Evolutionary conservation across 2,888 invertebrate genomes (phyloP).

Genomic region (Drymonia ruficornis): DNA sequence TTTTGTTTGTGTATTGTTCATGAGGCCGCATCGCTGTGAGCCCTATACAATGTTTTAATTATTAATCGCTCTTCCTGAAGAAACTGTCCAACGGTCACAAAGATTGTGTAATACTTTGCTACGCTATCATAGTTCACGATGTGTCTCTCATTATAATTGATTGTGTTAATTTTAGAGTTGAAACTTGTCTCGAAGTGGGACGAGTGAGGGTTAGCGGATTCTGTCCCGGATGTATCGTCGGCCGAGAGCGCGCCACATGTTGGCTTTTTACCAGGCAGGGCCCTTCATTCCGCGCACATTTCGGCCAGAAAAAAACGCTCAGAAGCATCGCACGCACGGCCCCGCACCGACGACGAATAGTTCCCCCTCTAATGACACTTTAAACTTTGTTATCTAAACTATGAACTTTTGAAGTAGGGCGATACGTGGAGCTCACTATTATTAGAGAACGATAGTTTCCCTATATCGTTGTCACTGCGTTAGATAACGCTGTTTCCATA

Average conservation of each 20-base stretch:
- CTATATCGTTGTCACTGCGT: slow-evolving; percentile 9
- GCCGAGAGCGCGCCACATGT: slow-evolving; percentile 55
- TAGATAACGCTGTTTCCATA: slow-evolving; percentile 15
- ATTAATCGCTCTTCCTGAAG: slow-evolving; percentile 13
- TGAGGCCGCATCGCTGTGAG: slow-evolving; percentile 28
- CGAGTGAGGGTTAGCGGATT: slow-evolving; percentile 39
- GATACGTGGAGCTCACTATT: slow-evolving; percentile 23
- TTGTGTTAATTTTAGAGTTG: slow-evolving; percentile 28
- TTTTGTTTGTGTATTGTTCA: slow-evolving; percentile 44
- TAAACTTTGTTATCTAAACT: slow-evolving; percentile 42
- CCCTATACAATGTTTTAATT: slow-evolving; percentile 28
- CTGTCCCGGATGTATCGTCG: slow-evolving; percentile 53
- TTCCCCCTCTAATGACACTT: slow-evolving; percentile 40
- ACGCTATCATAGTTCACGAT: not conserved
- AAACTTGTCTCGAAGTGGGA: slow-evolving; percentile 21
- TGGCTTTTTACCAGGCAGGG: slow-evolving; percentile 50
- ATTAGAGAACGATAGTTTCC: slow-evolving; percentile 22
- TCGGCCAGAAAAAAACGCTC: slow-evolving; percentile 40
- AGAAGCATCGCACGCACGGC: slow-evolving; percentile 42
- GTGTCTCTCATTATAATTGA: not conserved
- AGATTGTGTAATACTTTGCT: not conserved
- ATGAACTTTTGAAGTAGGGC: slow-evolving; percentile 36
- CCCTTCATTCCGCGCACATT: slow-evolving; percentile 57
- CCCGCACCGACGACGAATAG: slow-evolving; percentile 17
- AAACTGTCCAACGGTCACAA: not conserved